Evolutionary conservation across 2,888 invertebrate genomes (phyloP), one percentile per base, ranked within the genome.

Genomic region (Anoncus sp.): DNA sequence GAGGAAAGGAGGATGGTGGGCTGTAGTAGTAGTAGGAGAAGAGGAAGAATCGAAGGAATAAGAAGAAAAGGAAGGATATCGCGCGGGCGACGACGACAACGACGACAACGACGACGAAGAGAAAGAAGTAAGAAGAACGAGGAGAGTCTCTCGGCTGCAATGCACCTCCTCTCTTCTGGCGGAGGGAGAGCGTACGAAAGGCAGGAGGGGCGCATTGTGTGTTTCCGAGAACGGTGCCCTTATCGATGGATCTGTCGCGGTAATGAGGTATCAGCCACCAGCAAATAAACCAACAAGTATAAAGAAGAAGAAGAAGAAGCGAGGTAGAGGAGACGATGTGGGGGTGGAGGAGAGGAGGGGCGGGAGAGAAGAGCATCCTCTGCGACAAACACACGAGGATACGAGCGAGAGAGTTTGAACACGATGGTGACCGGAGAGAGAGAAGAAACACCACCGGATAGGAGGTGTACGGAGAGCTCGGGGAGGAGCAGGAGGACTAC

Each of bases 161-260:
- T 78, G 78, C 75, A 67, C 55, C 71, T 70, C 62, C 43, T 57
- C 24, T n/a, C 45, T 27, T 20, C 40, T 53, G 40, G 27, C 3
- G 47, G 16, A 49, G 70, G n/a, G 57, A 47, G 72, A 74, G 57
- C 65, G 73, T 75, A 80, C 59, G 69, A 69, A 77, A 80, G 73
- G 70, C 74, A 74, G 79, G 70, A 78, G 80, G 79, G 80, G 88
- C 86, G 86, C 89, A 90, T 90, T 90, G 90, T 90, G 90, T 90
- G 87, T 90, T 90, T 90, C 90, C 87, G 83, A 89, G 90, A 90
- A 90, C 87, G 87, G 85, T 87, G 85, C 87, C 88, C 90, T 90
- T 90, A 90, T 90, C 90, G 89, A 87, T 86, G 89, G 89, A 90
- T 90, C 90, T 90, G 90, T 90, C 90, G 90, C 90, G 90, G 90